Base-by-base conservation (phyloP, 2,888 invertebrate species). In the Ormyrus rosae region DNA sequence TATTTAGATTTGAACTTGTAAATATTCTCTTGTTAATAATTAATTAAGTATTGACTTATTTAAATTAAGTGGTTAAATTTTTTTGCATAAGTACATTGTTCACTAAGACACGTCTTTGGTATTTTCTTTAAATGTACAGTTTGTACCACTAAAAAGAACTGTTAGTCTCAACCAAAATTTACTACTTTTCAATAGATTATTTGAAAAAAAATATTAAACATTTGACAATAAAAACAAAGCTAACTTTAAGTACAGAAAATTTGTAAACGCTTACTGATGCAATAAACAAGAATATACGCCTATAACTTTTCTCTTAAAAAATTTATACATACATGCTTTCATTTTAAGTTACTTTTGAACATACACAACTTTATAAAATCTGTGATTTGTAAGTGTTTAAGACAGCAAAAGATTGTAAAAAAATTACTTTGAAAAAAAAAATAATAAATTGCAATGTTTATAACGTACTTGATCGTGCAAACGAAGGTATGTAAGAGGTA, bases 41-140 rank as follows among this genome's bases (percentile, higher is more conserved):
- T 34, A 34, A 34, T 34, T 34, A 34, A 34, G 34, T 34, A 34
- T 34, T 34, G 34, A 34, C 34, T 34, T 34, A 34, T 34, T 34
- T 34, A 69, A 69, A 56, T 79, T 51, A 61, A 51, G 46, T 50
- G 5, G 46, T 13, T 67, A 72, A 7, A 71, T 50, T 63, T 61
- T 74, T 61, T 87, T 86, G 86, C 84, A 83, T 88, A 89, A 88
- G 88, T 89, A 89, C 89, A 87, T 87, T 83, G 84, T 88, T 88
- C 87, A 87, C 86, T 86, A 88, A 88, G 87, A 88, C 86, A 88
- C 86, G 86, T 89, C 89, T 89, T 89, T 89, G 89, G 89, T 88
- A 88, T 87, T 78, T 70, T 34, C 61, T 64, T 65, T 50, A 77
- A 75, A 79, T 64, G 63, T 79, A 74, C 64, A 81, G 64, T 78